These are phyloP conservation scores for Cyclopterus lumpus DNA, from an alignment of 2,797 vertebrate genomes.

Conservation along the genomic window DNA sequence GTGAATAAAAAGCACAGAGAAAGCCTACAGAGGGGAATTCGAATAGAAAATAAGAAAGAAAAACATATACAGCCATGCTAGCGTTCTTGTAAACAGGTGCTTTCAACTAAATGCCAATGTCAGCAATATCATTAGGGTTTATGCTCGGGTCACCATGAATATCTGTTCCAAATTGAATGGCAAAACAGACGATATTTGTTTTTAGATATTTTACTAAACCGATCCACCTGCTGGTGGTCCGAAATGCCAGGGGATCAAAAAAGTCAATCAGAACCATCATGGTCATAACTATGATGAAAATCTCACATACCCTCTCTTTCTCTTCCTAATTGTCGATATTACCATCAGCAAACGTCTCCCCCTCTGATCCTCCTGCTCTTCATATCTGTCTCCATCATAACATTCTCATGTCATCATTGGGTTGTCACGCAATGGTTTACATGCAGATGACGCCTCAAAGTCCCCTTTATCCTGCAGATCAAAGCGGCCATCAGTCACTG, in stretches of 20 bases:
- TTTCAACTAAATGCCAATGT: not conserved
- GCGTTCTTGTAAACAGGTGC: not conserved
- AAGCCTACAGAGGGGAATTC: not conserved
- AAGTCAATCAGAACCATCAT: conserved; percentile 1
- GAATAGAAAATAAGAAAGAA: not conserved
- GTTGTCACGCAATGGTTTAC: conserved; percentile 7
- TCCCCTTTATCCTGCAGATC: conserved; percentile 61
- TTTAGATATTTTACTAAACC: not conserved
- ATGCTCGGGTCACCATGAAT: not conserved
- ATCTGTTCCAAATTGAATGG: not conserved
- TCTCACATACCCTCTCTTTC: not conserved
- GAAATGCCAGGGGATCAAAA: not conserved
- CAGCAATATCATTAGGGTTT: not conserved
- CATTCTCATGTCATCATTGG: conserved; percentile 41
- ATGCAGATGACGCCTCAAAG: conserved; percentile 50
- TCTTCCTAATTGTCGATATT: conserved; percentile 12
- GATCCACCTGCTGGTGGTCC: not conserved
- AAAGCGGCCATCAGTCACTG: conserved; percentile 55
- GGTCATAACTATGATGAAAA: conserved; percentile 22
- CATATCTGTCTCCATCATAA: conserved; percentile 33
- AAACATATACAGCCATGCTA: too few relatives aligned
- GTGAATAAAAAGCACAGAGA: not conserved
- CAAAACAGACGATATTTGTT: not conserved
- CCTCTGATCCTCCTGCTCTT: conserved; percentile 19
- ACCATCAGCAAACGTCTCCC: conserved; percentile 15